Base-by-base conservation (phyloP, 2,797 vertebrate species). In the Sebastiscus tertius region DNA sequence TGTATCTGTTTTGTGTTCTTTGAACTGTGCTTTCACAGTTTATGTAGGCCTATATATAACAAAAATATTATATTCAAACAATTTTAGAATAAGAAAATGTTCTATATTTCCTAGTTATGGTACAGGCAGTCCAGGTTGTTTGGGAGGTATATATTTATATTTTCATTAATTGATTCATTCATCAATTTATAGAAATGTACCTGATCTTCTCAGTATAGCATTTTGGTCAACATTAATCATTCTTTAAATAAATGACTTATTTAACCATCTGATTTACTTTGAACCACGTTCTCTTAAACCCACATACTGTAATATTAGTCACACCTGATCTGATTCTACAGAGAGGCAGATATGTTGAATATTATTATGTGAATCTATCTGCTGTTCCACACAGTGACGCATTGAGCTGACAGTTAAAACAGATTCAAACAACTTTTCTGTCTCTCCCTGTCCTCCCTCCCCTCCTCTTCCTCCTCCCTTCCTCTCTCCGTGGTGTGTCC, bases 361-460 rank as follows among this genome's bases (percentile, higher is more conserved):
- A 46, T 68, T 63, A 39, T 65, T 52, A 20, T 36, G 16, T 61
- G 4, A 76, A 61, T 61, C 74, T 31, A 42, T 81, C 61, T 71
- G 34, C 26, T 72, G 8, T 72, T 71, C 66, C 71, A 20, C 58
- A 59, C 46, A 20, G 18, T 49, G 72, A 76, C 13, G 6, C 68
- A 78, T 59, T 39, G 33, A 75, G 72, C 59, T 67, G 68, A 72
- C 65, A 72, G 55, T 75, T 81, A 55, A 80, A 61, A 59, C 27
- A 68, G 29, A 72, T 72, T 75, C 54, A 77, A 60, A 91, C 49
- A 78, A 55, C 52, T 76, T 75, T 60, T 79, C 52, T 75, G 5
- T 58, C 49, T 67, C 29, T 60, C 61, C 9, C 34, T 49, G 20
- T 39, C 58, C 22, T 67, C 29, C 24, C 27, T 39, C n/a, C 22